Percentiles rank a stretch among this genome's conserved stretches.
Conservation (phyloP, 1,140 invertebrate species). For the Vanessa atalanta region DNA sequence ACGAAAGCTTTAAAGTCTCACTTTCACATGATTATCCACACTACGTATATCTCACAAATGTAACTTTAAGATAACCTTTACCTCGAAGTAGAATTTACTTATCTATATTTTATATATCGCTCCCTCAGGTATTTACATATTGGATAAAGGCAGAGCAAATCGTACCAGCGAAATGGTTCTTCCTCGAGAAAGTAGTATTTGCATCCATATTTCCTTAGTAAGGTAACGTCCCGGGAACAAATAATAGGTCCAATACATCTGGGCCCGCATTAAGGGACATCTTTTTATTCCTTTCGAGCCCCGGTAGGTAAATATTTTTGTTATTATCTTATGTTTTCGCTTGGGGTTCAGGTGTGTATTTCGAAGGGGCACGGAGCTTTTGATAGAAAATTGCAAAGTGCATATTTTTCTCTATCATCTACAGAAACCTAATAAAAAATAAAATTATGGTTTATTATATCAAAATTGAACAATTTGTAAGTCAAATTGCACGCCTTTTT, state of each 20-base stretch:
- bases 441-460: background rate
- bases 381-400: conserved; percentile 31
- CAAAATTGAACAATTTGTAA: background rate
- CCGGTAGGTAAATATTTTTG: conserved; percentile 78
- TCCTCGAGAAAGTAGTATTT: conserved; percentile 63
- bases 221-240: conserved; percentile 66
- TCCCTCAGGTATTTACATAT: conserved; percentile 57
- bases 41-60: conserved; percentile 34
- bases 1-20: background rate
- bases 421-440: background rate
- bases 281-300: conserved; percentile 72
- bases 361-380: conserved; percentile 14
- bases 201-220: conserved; percentile 69
- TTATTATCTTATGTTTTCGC: conserved; percentile 48
- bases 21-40: background rate
- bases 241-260: conserved; percentile 76
- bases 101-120: conserved; percentile 63
- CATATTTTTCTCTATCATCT: conserved; percentile 24
- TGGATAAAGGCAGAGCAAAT: conserved; percentile 54
- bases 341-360: conserved; percentile 31
- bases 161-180: conserved; percentile 44
- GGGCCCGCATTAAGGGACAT: conserved; percentile 75
- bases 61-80: conserved; percentile 14
- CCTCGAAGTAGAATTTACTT: conserved; percentile 41
- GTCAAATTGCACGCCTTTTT: too few relatives aligned